Base-by-base conservation (phyloP, 2,797 vertebrate species). In the Schizopygopsis pylzovi region DNA sequence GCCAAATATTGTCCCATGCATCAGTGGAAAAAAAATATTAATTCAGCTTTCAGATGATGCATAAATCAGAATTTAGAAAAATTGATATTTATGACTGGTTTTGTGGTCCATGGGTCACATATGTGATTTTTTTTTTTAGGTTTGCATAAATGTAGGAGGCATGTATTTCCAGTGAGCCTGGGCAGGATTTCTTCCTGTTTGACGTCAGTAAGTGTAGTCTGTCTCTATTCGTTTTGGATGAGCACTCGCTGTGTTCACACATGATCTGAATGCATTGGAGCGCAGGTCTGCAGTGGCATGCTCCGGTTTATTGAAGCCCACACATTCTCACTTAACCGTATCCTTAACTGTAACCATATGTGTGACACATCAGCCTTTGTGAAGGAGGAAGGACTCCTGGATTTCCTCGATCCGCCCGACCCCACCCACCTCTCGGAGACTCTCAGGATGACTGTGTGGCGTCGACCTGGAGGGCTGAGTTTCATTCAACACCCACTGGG, bases 401-500 rank as follows among this genome's bases (percentile, higher is more conserved):
- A 80, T 75, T 75, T 67, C 79, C 59, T 78, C 43, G 6, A 68
- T 56, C 63, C 49, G 28, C 45, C 75, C 41, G 5, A 63, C 56
- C 73, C 39, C 85, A 75, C 33, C 78, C 37, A 2, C 52, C 41
- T 87, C 65, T 10, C 56, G 1, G 33, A 39, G 37, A 79, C 15
- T 28, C 67, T 39, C 25, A 54, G 67, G 75, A 67, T 65, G 85
- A 83, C 73, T 83, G 73, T 75, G 52, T 39, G 52, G 33, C 22
- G 7, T 84, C 76, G 81, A 67, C 63, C 79, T 56, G 75, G 61
- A 43, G 68, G 18, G 49, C 6, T 11, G 11, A 78, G 88, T 90
- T 90, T 91, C 91, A 90, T 68, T 86, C 77, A 86, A 91, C 92
- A 89, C 92, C 92, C 91, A 91, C 89, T 76, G 88, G 89, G 79